A percentile compares a stretch with the other conserved stretches of the same genome.
phyloP scores from a whole-genome alignment of 2,113 vertebrate genomes.

The Ceuthmochares aereus region DNA sequence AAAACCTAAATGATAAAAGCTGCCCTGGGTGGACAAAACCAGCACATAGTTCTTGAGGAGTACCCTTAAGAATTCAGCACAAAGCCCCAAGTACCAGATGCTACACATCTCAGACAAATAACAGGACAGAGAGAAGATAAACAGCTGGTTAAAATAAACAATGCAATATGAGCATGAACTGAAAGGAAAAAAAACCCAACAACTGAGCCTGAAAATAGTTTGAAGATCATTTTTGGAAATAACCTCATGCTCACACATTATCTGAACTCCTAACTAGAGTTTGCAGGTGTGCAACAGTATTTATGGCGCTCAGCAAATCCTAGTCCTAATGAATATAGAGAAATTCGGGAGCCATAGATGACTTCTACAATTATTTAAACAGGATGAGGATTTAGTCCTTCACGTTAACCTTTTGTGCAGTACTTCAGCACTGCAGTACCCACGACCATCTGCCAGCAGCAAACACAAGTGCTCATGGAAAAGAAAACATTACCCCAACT shows the following conservation, averaged over 20 bases:
- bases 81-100: background rate
- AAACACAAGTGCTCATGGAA: background rate
- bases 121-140: background rate
- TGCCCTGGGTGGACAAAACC: background rate
- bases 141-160: conserved; percentile 24
- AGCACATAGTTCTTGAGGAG: background rate
- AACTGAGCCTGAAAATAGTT: background rate
- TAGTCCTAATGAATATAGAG: background rate
- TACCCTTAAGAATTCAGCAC: background rate
- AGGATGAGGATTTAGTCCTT: background rate
- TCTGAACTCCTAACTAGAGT: background rate
- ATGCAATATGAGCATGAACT: background rate
- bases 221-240: background rate
- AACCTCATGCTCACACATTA: fast-evolving
- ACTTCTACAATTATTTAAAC: background rate
- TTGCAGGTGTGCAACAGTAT: background rate
- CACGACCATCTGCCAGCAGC: conserved; percentile 24
- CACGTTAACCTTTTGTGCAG: background rate
- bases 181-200: background rate
- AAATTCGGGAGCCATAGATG: background rate
- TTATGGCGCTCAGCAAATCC: background rate
- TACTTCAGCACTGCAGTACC: background rate
- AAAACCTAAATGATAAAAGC: background rate
- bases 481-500: background rate
- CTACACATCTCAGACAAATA: background rate